Conservation (phyloP, 1,140 invertebrate species). For the Scaptomyza graminum region DNA sequence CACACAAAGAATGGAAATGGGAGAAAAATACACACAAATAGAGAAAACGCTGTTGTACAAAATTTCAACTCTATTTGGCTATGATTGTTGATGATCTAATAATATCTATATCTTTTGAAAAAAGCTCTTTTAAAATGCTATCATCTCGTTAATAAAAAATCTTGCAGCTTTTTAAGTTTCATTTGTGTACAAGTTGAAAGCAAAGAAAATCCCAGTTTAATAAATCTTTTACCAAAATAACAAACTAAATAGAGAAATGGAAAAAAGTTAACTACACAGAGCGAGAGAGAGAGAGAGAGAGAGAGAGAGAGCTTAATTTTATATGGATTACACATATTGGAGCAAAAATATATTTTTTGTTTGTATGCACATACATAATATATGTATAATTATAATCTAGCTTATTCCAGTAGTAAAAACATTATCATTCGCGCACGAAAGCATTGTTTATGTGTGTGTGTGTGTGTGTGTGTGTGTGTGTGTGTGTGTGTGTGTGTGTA, state of each 20-base stretch:
- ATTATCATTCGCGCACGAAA: neutral
- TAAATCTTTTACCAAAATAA: constrained; percentile 51
- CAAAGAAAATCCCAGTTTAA: constrained; percentile 45
- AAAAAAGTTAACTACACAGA: constrained; percentile 23
- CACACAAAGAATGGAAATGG: constrained; percentile 10
- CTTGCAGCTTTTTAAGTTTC: neutral
- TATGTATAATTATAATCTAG: constrained; percentile 10
- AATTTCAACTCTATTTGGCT: neutral
- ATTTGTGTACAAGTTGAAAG: constrained; percentile 52
- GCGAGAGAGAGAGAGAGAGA: constrained; percentile 23
- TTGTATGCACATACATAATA: constrained; percentile 12
- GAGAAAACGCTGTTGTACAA: constrained; percentile 6
- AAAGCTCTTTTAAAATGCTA: constrained; percentile 31
- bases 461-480: constrained; percentile 7
- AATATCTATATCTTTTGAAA: constrained; percentile 15
- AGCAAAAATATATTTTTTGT: neutral
- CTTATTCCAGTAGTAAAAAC: constrained; percentile 14
- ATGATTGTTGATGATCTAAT: neutral
- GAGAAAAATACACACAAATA: constrained; percentile 33
- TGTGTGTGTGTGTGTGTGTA: constrained; percentile 13
- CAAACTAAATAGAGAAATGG: constrained; percentile 42
- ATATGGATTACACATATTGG: constrained; percentile 19
- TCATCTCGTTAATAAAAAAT: neutral
- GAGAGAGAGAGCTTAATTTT: constrained; percentile 29
- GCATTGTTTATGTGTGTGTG: neutral